These are phyloP conservation scores for Corythoichthys haematopterus DNA, from an alignment of 2,113 vertebrate genomes.

Conservation along the genomic window DNA sequence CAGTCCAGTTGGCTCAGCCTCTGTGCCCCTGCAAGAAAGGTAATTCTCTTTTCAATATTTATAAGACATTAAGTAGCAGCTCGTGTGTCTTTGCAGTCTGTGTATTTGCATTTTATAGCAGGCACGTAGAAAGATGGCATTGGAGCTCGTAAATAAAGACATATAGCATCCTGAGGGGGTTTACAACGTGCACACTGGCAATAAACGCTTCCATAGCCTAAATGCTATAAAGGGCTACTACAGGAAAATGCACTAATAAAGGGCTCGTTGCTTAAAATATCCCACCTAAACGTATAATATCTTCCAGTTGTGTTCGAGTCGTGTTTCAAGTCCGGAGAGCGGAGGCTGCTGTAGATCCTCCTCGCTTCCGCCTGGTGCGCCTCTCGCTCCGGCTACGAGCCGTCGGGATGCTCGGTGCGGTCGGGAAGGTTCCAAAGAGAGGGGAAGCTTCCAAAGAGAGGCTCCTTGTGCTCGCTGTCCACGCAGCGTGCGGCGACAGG, in stretches of 20 bases:
- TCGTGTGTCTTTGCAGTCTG: neutral
- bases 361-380: slow-evolving; percentile 47
- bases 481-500: slow-evolving; percentile 50
- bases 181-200: slow-evolving; percentile 29
- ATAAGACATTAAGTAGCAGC: slow-evolving; percentile 27
- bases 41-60: slow-evolving; percentile 14
- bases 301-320: slow-evolving; percentile 31
- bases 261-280: slow-evolving; percentile 28
- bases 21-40: slow-evolving; percentile 44
- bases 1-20: slow-evolving; percentile 46
- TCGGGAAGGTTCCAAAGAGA: slow-evolving; percentile 22
- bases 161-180: slow-evolving; percentile 40
- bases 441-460: slow-evolving; percentile 20
- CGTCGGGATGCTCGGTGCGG: slow-evolving; percentile 24
- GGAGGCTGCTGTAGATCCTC: slow-evolving; percentile 44
- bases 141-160: slow-evolving; percentile 5
- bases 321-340: slow-evolving; percentile 41
- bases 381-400: slow-evolving; percentile 34
- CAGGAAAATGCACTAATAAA: slow-evolving; percentile 18
- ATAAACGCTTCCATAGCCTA: slow-evolving; percentile 33
- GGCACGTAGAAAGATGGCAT: neutral
- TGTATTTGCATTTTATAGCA: slow-evolving; percentile 9
- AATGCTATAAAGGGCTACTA: slow-evolving; percentile 30
- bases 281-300: slow-evolving; percentile 51
- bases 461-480: slow-evolving; percentile 57